Conservation (phyloP, 2,113 vertebrate genomes). For the Dascyllus trimaculatus region DNA sequence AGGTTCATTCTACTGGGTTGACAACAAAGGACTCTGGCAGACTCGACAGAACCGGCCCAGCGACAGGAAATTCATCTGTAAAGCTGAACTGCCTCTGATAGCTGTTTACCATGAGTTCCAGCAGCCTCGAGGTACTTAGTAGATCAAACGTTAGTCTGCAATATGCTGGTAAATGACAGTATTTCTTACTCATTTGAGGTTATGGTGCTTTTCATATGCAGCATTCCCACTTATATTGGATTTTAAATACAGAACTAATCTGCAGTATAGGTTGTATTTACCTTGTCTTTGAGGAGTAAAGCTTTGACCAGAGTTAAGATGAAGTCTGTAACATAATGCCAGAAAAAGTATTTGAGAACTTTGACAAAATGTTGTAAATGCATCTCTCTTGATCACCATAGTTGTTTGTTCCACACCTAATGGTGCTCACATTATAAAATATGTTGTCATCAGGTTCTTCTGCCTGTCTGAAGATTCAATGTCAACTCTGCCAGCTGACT, state of each 20-base stretch:
- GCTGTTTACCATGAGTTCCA: constrained; percentile 84
- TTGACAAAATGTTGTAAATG: no score
- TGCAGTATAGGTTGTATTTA: no score
- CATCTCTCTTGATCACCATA: no score
- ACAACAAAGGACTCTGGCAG: constrained; percentile 81
- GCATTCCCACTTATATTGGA: no score
- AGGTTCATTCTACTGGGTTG: constrained; percentile 88
- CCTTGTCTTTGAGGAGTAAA: no score
- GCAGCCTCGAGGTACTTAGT: constrained; percentile 83
- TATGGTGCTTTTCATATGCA: neutral
- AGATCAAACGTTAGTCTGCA: neutral
- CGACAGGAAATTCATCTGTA: constrained; percentile 78
- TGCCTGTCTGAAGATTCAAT: constrained; percentile 81
- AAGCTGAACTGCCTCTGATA: constrained; percentile 74
- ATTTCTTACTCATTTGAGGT: neutral
- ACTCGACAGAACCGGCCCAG: constrained; percentile 66
- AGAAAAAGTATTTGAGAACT: no score
- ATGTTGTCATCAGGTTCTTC: constrained; percentile 63
- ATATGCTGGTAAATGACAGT: neutral
- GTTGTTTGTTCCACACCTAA: no score
- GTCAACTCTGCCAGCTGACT: constrained; percentile 89
- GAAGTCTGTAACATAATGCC: neutral
- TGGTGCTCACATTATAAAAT: no score
- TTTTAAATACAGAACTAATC: no score
- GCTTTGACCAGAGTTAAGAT: neutral